Conservation (phyloP, 2,888 invertebrate genomes). For the Sycophila texana region DNA sequence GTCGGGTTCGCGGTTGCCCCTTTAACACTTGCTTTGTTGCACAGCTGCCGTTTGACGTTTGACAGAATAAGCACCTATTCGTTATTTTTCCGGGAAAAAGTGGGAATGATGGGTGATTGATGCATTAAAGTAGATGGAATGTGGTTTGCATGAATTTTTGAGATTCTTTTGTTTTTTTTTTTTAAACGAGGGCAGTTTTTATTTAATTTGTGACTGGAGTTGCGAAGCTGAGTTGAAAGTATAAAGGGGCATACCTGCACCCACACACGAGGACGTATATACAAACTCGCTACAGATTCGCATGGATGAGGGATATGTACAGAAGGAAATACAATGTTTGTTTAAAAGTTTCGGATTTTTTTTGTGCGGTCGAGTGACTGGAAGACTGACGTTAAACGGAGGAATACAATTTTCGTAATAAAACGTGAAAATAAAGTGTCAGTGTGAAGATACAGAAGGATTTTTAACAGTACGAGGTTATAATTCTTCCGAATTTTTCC, state of each 20-base stretch:
- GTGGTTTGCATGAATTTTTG: background rate
- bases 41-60: conserved; percentile 18
- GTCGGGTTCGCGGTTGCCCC: background rate
- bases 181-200: background rate
- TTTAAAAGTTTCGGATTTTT: background rate
- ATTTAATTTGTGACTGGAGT: too few species aligned
- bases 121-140: background rate
- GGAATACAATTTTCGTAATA: background rate
- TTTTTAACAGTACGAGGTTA: conserved; percentile 23
- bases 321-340: background rate
- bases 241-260: background rate
- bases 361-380: background rate
- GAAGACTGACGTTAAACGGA: background rate
- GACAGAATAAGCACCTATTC: background rate
- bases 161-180: background rate
- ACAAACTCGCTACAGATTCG: conserved; percentile 6
- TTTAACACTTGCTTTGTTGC: background rate
- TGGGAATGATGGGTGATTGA: background rate
- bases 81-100: background rate
- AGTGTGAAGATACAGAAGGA: background rate
- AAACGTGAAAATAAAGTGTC: background rate
- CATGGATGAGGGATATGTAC: background rate
- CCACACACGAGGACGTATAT: background rate
- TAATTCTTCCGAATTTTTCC: conserved; percentile 4
- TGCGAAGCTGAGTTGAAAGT: background rate